Percentiles rank a stretch among this genome's conserved stretches.
Evolutionary conservation across 2,797 vertebrate genomes (phyloP).

Genomic region (Gypaetus barbatus): DNA sequence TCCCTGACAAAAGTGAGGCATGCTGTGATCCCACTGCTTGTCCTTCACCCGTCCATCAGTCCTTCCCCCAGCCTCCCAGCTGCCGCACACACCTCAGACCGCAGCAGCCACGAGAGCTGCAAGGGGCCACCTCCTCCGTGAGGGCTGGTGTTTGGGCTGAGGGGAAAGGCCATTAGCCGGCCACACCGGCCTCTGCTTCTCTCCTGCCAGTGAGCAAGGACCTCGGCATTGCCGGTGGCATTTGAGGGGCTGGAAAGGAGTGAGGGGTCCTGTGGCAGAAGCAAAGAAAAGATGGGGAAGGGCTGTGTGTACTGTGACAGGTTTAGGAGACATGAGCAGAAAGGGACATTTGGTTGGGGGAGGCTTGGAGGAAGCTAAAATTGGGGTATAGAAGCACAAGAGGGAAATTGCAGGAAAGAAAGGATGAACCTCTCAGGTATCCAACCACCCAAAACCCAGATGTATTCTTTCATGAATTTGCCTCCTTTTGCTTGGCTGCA

Average conservation of each 20-base stretch:
- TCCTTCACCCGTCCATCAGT: background rate
- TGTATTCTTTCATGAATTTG: background rate
- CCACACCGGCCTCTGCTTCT: background rate
- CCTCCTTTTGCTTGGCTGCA: background rate
- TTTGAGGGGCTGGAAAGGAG: background rate
- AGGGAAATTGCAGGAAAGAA: background rate
- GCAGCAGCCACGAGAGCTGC: background rate
- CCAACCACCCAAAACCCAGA: background rate
- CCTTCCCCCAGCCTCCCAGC: background rate
- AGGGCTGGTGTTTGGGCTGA: background rate
- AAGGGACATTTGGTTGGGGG: background rate
- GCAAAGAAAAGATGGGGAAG: background rate
- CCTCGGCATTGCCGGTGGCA: background rate
- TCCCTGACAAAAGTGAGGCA: background rate
- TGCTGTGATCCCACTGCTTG: background rate
- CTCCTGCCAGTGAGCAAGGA: background rate
- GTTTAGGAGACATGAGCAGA: background rate
- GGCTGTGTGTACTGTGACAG: background rate
- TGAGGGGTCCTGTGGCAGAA: background rate
- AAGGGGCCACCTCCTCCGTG: background rate
- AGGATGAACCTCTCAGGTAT: background rate
- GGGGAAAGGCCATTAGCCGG: background rate
- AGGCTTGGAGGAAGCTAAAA: background rate
- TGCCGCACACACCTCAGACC: accelerated
- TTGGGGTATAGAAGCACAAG: background rate